phyloP scores from a whole-genome alignment of 2,797 vertebrate species.

The Trachops cirrhosus region DNA sequence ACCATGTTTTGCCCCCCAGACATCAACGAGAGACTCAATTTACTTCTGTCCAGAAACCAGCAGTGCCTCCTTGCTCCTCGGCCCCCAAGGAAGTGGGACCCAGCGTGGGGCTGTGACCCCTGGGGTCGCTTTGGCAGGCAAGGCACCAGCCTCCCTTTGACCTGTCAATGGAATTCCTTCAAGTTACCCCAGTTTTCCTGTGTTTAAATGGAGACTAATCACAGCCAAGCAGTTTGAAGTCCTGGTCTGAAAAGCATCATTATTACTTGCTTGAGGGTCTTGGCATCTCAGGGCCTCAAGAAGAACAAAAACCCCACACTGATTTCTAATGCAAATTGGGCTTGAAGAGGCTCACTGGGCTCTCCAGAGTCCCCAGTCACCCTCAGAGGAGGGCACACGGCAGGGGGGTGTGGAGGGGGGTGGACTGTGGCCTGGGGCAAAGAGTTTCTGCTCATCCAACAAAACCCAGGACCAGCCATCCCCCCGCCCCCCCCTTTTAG shows the following conservation, averaged over 20 bases:
- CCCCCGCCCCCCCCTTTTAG: not conserved
- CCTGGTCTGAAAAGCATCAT: slow-evolving; percentile 56
- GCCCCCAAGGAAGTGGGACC: not conserved
- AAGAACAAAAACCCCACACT: not conserved
- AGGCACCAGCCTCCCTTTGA: slow-evolving; percentile 44
- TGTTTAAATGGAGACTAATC: slow-evolving; percentile 56
- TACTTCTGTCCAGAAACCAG: slow-evolving; percentile 24
- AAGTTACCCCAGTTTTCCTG: slow-evolving; percentile 1
- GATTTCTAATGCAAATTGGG: slow-evolving; percentile 69
- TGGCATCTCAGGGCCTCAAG: slow-evolving; percentile 18
- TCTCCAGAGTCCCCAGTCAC: not conserved
- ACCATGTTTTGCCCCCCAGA: not conserved
- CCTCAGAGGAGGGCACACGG: slow-evolving; percentile 5
- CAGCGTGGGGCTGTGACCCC: slow-evolving; percentile 17
- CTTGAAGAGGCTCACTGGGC: slow-evolving; percentile 21
- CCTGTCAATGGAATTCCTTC: slow-evolving; percentile 44
- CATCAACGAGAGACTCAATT: not conserved
- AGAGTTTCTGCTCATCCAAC: slow-evolving; percentile 51
- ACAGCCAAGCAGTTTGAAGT: slow-evolving; percentile 40
- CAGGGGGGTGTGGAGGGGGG: not conserved
- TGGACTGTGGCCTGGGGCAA: slow-evolving; percentile 1
- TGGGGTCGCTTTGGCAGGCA: not conserved
- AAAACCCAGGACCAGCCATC: slow-evolving; percentile 44
- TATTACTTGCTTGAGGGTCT: not conserved
- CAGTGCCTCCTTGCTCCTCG: not conserved